phyloP scores from a whole-genome alignment of 2,797 vertebrate species.

The Eulemur albifrons region DNA sequence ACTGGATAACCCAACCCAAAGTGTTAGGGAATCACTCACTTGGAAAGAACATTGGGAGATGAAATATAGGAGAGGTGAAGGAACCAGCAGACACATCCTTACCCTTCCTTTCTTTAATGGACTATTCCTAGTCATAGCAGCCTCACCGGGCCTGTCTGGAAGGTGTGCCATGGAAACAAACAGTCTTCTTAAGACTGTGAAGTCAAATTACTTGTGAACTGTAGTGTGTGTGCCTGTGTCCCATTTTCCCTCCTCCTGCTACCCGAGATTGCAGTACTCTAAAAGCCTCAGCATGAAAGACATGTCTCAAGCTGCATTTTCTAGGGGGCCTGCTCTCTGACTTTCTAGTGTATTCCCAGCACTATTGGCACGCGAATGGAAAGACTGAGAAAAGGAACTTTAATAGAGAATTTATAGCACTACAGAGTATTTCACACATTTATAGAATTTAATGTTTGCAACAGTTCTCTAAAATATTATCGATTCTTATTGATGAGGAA shows the following conservation, averaged over 20 bases:
- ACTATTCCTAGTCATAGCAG: background rate
- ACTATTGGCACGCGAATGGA: background rate
- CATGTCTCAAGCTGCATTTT: background rate
- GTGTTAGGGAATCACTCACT: background rate
- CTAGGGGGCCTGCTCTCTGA: background rate
- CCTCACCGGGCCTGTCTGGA: background rate
- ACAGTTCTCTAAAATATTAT: background rate
- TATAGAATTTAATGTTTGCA: background rate
- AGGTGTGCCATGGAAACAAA: background rate
- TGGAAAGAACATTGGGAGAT: background rate
- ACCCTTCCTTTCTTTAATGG: background rate
- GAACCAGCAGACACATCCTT: fast-evolving
- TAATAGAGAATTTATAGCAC: background rate
- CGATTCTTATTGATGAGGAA: background rate
- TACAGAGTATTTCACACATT: background rate
- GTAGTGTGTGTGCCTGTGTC: background rate
- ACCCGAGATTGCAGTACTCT: background rate
- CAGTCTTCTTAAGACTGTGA: background rate
- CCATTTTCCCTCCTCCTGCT: background rate
- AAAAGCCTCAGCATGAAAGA: background rate
- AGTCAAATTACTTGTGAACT: background rate
- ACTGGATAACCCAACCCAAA: background rate
- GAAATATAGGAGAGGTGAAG: background rate
- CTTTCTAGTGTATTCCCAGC: background rate
- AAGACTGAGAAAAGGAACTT: background rate